Conservation (phyloP, 2,888 invertebrate species). For the Archaeoteleia sp. region DNA sequence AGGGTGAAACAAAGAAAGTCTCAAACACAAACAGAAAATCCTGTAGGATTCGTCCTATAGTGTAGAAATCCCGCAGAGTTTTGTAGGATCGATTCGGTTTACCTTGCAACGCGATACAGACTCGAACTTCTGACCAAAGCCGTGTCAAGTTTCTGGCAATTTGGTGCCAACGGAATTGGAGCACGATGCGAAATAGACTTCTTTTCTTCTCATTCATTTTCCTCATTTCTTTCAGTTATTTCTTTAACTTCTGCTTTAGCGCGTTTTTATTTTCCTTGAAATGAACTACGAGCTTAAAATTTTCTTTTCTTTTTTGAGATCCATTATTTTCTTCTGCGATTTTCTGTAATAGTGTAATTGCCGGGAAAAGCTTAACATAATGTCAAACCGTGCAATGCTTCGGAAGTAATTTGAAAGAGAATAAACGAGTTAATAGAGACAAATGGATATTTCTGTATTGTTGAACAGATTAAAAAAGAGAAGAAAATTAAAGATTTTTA, state of each 20-base stretch:
- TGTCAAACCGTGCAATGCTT: no score
- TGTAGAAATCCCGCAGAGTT: no score
- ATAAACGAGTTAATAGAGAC: no score
- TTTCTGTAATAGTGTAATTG: constrained; percentile 4
- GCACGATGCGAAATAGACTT: constrained; percentile 27
- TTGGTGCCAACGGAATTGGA: constrained; percentile 51
- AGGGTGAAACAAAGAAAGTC: constrained; percentile 36
- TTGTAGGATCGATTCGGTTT: no score
- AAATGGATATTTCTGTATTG: no score
- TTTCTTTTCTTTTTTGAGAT: constrained; percentile 4
- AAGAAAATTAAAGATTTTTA: no score
- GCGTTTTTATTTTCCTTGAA: constrained; percentile 22
- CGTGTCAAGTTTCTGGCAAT: constrained; percentile 56
- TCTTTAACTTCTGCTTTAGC: constrained; percentile 20
- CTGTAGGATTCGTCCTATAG: no score
- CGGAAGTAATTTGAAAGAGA: no score
- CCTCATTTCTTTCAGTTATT: constrained; percentile 29
- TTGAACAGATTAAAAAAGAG: no score
- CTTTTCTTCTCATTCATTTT: constrained; percentile 38
- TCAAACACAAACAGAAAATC: constrained; percentile 41
- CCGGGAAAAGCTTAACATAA: constrained; percentile 12
- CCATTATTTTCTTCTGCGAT: constrained; percentile 18
- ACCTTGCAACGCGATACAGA: constrained; percentile 57
- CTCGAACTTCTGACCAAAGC: constrained; percentile 47
- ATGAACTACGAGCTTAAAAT: constrained; percentile 12